Evolutionary conservation across 2,797 vertebrate species (phyloP), one percentile per base, ranked within the genome.

Genomic region (Rallus crepitans): DNA sequence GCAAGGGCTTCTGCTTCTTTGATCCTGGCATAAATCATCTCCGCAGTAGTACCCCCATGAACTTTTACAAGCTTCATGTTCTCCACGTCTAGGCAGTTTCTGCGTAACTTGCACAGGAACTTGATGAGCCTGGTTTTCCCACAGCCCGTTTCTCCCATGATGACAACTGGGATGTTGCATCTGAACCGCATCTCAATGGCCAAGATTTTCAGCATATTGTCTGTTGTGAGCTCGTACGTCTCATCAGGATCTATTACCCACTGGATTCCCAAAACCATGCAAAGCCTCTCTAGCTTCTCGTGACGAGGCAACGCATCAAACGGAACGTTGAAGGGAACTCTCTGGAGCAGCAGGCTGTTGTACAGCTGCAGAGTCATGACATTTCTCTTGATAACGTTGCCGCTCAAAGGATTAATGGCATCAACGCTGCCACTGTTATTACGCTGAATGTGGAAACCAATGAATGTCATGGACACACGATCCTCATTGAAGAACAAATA

Each of bases 121-220:
- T 98, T 99, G 50, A 99, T 98, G 65, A 99, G 99, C 60, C 99
- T 98, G 1, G 99, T 99, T 91, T 99, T 99, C 37, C 99, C 99
- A 55, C 99, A 99, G 39, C 99, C 99, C 0, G 99, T 99, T 96
- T 99, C 99, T 40, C 99, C 99, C 99, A 99, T 99, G 96, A 99
- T 98, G 55, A 99, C 98, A 15, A 99, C 99, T 0, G 99, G 99
- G 79, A 99, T 99, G 73, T 99, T 98, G 82, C 99, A 99, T 7
- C 99, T 98, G 97, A 99, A 99, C 0, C 99, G 98, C 99, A 99
- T 99, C 92, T 99, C 99, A 30, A 99, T 99, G 59, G 99, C 99
- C 23, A 99, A 89, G 77, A 99, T 99, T 95, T 99, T 99, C 8
- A 99, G 95, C 66, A 99, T 97, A 15, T 99, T 99, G 97, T 99